A percentile compares a stretch with the other conserved stretches of the same genome.
Conservation (phyloP, 37 sponge, comb jelly and placozoan genomes). For the Spongilla lacustris region DNA sequence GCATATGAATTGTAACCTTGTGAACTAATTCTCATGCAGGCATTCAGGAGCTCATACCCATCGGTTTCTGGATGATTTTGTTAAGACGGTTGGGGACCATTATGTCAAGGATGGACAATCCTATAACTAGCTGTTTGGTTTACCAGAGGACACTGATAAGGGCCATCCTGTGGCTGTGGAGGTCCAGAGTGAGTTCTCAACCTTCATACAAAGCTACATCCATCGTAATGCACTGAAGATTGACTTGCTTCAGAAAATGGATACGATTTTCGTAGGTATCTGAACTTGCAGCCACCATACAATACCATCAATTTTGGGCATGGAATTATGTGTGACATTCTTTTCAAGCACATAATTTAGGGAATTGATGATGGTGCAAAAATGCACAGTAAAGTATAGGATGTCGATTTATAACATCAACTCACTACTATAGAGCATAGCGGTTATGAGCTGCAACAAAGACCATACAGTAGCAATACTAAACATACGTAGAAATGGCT, state of each 20-base stretch:
- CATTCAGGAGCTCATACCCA: slow-evolving; percentile 27
- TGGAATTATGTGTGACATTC: too few relatives aligned
- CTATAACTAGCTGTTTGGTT: slow-evolving; percentile 30
- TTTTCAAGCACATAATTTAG: too few relatives aligned
- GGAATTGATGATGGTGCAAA: too few relatives aligned
- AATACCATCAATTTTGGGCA: too few relatives aligned
- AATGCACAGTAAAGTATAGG: too few relatives aligned
- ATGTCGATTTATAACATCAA: too few relatives aligned
- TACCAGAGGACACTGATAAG: background rate
- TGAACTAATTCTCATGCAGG: background rate
- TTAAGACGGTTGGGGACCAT: slow-evolving; percentile 6
- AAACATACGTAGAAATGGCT: too few relatives aligned
- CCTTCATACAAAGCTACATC: slow-evolving; percentile 14
- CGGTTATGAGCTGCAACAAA: too few relatives aligned
- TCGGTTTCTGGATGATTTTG: slow-evolving; percentile 34
- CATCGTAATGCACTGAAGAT: background rate
- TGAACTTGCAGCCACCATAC: background rate
- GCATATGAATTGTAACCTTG: background rate
- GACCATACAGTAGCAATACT: too few relatives aligned
- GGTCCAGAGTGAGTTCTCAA: background rate
- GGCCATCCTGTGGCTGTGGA: background rate
- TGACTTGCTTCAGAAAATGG: slow-evolving; percentile 5
- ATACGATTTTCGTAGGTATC: background rate
- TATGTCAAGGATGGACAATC: slow-evolving; percentile 23
- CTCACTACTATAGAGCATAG: too few relatives aligned